phyloP scores from a whole-genome alignment of 2,888 invertebrate genomes.

The Pandemis heparana region DNA sequence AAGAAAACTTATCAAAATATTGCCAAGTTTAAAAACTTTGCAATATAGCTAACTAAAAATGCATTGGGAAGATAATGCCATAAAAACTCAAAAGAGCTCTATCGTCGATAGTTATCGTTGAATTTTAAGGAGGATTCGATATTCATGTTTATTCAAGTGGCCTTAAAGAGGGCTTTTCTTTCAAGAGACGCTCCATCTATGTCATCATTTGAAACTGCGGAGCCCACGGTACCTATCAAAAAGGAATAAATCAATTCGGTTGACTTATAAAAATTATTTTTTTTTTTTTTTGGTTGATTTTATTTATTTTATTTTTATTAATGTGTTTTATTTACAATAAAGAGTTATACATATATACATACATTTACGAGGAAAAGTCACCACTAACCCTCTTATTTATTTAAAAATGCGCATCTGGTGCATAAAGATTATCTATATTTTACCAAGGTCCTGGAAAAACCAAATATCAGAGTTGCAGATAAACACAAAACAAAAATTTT shows the following conservation, averaged over 20 bases:
- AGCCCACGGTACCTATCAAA: not conserved
- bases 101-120: constrained; percentile 44
- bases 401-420: too few relatives aligned
- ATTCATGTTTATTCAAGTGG: constrained; percentile 71
- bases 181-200: constrained; percentile 51
- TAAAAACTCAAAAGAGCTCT: constrained; percentile 36
- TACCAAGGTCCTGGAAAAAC: too few relatives aligned
- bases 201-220: constrained; percentile 25
- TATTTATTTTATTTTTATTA: too few relatives aligned
- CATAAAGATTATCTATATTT: too few relatives aligned
- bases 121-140: constrained; percentile 65
- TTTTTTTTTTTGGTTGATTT: too few relatives aligned
- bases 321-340: too few relatives aligned
- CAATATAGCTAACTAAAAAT: not conserved
- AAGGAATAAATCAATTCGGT: not conserved
- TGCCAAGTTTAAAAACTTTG: constrained; percentile 2
- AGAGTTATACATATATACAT: too few relatives aligned
- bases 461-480: too few relatives aligned
- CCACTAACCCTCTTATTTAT: not conserved
- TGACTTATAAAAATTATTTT: not conserved
- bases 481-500: too few relatives aligned
- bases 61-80: constrained; percentile 28
- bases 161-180: constrained; percentile 52
- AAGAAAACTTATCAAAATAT: not conserved
- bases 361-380: not conserved